A percentile compares a stretch with the other conserved stretches of the same genome.
These are phyloP conservation scores for Typhlichthys eigenmanni DNA, from an alignment of 2,797 vertebrate species.

Conservation along the genomic window DNA sequence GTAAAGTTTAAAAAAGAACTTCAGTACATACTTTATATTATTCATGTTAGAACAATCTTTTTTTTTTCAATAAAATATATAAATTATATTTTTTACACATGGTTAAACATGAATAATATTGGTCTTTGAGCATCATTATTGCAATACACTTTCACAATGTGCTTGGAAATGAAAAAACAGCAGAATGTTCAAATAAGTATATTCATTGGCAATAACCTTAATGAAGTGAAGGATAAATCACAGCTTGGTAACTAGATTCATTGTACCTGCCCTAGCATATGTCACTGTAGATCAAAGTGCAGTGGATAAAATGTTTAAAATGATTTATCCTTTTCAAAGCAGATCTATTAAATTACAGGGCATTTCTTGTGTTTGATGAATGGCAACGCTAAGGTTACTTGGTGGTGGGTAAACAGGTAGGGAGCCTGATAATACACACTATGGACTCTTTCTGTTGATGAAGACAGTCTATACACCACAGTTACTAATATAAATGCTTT, in stretches of 20 bases:
- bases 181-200: conserved; percentile 66
- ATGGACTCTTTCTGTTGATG: conserved; percentile 71
- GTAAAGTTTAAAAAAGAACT: too few relatives aligned
- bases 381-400: conserved; percentile 68
- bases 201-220: conserved; percentile 77
- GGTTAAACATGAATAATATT: conserved; percentile 51
- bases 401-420: conserved; percentile 77
- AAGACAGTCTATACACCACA: conserved; percentile 67
- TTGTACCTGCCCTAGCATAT: conserved; percentile 68
- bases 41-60: too few relatives aligned
- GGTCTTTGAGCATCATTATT: conserved; percentile 62
- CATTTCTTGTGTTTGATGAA: conserved; percentile 77
- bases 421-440: conserved; percentile 75
- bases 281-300: conserved; percentile 79
- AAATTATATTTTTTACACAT: conserved; percentile 40
- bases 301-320: conserved; percentile 70
- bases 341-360: conserved; percentile 76
- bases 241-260: conserved; percentile 68
- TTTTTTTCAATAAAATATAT: too few relatives aligned
- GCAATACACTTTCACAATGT: conserved; percentile 52
- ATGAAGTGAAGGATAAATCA: conserved; percentile 75
- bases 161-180: conserved; percentile 22
- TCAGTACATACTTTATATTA: too few relatives aligned
- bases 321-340: conserved; percentile 81
- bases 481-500: conserved; percentile 78